A percentile compares a stretch with the other conserved stretches of the same genome.
Evolutionary conservation across 2,888 invertebrate species (phyloP).

Genomic region (Didymodactylos carnosus): DNA sequence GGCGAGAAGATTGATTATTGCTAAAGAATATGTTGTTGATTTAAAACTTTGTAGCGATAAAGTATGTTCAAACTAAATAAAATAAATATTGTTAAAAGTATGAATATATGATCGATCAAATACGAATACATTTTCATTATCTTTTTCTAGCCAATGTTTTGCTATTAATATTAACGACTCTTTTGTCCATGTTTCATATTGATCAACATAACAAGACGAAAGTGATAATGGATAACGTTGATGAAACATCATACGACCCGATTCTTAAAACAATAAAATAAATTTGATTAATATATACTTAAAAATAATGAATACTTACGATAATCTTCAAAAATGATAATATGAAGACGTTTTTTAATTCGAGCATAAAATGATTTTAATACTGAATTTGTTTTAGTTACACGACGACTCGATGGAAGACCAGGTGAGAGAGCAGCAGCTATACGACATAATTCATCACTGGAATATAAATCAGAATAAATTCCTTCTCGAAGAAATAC

Average conservation of each 20-base stretch:
- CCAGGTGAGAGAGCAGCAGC: conserved; percentile 31
- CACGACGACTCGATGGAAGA: conserved; percentile 26
- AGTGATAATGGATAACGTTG: not conserved
- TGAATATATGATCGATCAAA: too few species aligned
- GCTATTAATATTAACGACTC: conserved; percentile 24
- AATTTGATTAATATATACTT: too few species aligned
- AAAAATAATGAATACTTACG: conserved; percentile 19
- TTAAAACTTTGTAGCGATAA: too few species aligned
- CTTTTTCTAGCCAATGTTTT: conserved; percentile 2
- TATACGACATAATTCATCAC: conserved; percentile 25
- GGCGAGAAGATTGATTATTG: too few species aligned
- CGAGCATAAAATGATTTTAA: conserved; percentile 25
- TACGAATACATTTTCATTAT: not conserved
- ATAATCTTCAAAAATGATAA: conserved; percentile 26
- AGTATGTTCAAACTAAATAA: too few species aligned
- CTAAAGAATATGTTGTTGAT: too few species aligned
- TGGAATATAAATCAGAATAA: conserved; percentile 26
- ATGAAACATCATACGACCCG: not conserved
- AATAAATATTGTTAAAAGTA: too few species aligned
- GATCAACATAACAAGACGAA: conserved; percentile 22
- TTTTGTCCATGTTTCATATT: conserved; percentile 26
- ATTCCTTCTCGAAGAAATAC: conserved; percentile 20
- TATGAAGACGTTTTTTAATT: conserved; percentile 27
- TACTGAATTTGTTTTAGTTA: conserved; percentile 28
- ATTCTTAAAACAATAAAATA: not conserved